Evolutionary conservation across 2,797 vertebrate species (phyloP).

Genomic region (Dryobates pubescens): DNA sequence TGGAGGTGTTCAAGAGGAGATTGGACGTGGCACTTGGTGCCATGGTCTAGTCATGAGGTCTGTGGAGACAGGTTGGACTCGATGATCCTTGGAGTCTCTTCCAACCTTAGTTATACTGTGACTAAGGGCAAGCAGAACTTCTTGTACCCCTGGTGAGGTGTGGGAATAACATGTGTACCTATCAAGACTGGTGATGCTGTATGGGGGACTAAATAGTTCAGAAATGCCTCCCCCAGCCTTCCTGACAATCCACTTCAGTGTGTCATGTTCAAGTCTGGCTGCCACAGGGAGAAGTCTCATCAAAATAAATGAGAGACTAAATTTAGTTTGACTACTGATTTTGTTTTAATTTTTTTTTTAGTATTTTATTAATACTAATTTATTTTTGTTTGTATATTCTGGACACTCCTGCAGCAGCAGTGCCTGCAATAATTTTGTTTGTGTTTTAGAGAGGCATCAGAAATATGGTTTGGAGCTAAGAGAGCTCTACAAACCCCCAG

Average conservation of each 20-base stretch:
- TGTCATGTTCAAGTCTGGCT: neutral
- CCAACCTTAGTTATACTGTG: too few species aligned
- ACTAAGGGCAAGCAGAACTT: neutral
- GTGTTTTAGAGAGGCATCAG: neutral
- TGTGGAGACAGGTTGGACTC: too few species aligned
- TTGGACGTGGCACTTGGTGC: too few species aligned
- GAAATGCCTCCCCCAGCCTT: neutral
- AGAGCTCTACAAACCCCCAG: neutral
- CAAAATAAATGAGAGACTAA: too few species aligned
- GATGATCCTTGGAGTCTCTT: too few species aligned
- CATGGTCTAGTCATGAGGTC: too few species aligned
- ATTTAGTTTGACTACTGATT: too few species aligned
- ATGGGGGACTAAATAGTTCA: neutral
- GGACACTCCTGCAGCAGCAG: neutral
- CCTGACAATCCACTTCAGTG: neutral
- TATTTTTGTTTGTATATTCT: neutral
- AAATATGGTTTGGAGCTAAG: neutral
- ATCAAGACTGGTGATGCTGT: neutral
- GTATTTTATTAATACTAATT: neutral
- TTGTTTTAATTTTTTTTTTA: too few species aligned
- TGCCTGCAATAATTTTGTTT: fast-evolving
- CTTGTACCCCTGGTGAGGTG: neutral
- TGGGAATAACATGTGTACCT: neutral
- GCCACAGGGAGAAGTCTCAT: neutral
- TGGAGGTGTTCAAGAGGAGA: too few species aligned